phyloP scores from a whole-genome alignment of 2,888 invertebrate species.

The Saturnia japonica region DNA sequence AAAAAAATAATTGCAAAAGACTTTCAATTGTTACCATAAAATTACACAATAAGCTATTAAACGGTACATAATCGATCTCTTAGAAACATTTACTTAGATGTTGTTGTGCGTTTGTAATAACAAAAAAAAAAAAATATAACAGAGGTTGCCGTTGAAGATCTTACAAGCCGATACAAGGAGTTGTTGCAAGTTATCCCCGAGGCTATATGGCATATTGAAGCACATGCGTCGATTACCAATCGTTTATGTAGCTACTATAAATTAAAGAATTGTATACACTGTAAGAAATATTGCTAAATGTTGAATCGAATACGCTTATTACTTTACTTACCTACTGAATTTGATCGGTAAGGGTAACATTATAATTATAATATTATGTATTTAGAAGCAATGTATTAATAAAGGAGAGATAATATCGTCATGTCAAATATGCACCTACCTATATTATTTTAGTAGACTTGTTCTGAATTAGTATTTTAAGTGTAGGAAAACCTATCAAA shows the following conservation, averaged over 20 bases:
- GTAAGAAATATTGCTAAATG: conserved; percentile 43
- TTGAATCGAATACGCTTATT: conserved; percentile 36
- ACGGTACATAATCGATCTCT: conserved; percentile 61
- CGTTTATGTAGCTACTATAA: conserved; percentile 42
- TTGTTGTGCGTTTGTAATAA: conserved; percentile 51
- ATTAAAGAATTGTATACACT: conserved; percentile 26
- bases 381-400: not conserved
- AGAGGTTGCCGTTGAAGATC: conserved; percentile 50
- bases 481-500: too few species aligned
- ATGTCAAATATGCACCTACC: not conserved
- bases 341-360: not conserved
- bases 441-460: too few species aligned
- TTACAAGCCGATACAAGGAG: conserved; percentile 48
- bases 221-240: conserved; percentile 51
- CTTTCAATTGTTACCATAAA: conserved; percentile 55
- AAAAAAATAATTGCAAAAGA: conserved; percentile 39
- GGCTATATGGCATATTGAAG: conserved; percentile 52
- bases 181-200: conserved; percentile 56
- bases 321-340: conserved; percentile 22
- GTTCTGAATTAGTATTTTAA: too few species aligned
- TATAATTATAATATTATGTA: not conserved
- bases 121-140: conserved; percentile 45
- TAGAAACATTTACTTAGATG: conserved; percentile 64
- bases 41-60: conserved; percentile 67
- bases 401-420: not conserved